These are phyloP conservation scores for Chitala chitala DNA, from an alignment of 2,113 vertebrate genomes.

Conservation along the genomic window DNA sequence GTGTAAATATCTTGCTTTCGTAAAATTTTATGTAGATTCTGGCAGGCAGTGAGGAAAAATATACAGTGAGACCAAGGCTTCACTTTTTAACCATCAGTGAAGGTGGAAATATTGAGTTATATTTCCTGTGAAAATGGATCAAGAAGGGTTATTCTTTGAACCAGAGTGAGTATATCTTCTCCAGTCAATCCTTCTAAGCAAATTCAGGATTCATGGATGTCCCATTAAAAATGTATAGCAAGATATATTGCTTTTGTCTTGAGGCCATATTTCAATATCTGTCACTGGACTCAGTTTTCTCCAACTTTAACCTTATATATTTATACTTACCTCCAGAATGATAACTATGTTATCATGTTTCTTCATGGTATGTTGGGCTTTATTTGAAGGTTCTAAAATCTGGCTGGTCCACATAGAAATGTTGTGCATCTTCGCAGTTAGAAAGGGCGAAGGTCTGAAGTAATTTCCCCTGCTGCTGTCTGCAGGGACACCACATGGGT, in stretches of 20 bases:
- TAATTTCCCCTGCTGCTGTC: conserved; percentile 1
- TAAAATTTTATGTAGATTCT: too few species aligned
- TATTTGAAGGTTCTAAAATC: conserved; percentile 11
- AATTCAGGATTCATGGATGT: neutral
- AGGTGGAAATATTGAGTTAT: neutral
- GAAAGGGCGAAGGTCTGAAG: conserved; percentile 11
- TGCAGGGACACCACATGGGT: conserved; percentile 1
- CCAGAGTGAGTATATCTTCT: neutral
- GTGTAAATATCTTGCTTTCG: too few species aligned
- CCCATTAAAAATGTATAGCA: conserved; percentile 15
- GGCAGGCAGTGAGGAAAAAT: too few species aligned
- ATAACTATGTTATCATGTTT: neutral
- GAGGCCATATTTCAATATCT: neutral
- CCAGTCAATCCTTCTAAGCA: neutral
- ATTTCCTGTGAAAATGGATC: conserved; percentile 23
- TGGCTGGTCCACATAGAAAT: neutral
- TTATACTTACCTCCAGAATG: neutral
- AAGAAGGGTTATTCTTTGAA: neutral
- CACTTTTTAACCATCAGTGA: too few species aligned
- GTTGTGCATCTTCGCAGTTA: neutral
- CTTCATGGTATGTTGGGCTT: neutral
- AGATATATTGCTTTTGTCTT: conserved; percentile 13
- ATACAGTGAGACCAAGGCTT: too few species aligned
- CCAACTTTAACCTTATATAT: conserved; percentile 9
- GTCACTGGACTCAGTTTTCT: neutral